Base-by-base conservation (phyloP, 2,113 vertebrate genomes). In the Otis tarda region DNA sequence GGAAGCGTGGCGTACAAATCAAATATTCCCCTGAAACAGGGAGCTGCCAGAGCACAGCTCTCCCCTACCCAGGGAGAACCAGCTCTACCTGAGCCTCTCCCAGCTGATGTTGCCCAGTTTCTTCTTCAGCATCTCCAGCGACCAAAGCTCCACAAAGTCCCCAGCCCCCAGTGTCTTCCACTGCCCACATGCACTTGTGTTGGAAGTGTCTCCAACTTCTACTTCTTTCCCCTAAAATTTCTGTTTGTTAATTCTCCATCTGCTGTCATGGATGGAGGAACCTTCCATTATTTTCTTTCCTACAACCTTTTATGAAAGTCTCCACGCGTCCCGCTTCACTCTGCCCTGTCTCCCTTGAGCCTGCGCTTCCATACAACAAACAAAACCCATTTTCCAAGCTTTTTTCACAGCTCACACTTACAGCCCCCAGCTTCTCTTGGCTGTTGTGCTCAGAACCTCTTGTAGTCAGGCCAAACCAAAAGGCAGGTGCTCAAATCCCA, bases 241-340 rank as follows among this genome's bases (percentile, higher is more conserved):
- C 4, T 21, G 7, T 14, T 50, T 39, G 10, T 43, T 75, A 17
- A 6, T 28, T 56, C 59, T 73, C n/a, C 28, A 45, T 15, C 4
- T 21, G 0, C 4, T 1, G 17, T 1, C 57, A 43, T 0, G 4
- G 33, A 33, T 7, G 43, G 11, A 90, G 24, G 6, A 93, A 9
- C 24, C 4, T 55, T 4, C 30, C 41, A 5, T 15, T 7, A n/a
- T 17, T 70, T 75, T 28, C 45, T 14, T 52, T 52, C 59, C 43
- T 50, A 43, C 6, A 19, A 19, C 14, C 27, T 30, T 30, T 60
- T 37, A 69, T 35, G 33, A 81, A 91, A 91, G 7, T 35, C 35
- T 49, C 7, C 17, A 4, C 15, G 8, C 0, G 0, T 6, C 27
- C 16, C 12, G 13, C 30, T 74, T 61, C 0, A 0, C 30, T 75